These are phyloP conservation scores for Ornithoptera priamus DNA, from an alignment of 2,888 invertebrate genomes.

Conservation along the genomic window DNA sequence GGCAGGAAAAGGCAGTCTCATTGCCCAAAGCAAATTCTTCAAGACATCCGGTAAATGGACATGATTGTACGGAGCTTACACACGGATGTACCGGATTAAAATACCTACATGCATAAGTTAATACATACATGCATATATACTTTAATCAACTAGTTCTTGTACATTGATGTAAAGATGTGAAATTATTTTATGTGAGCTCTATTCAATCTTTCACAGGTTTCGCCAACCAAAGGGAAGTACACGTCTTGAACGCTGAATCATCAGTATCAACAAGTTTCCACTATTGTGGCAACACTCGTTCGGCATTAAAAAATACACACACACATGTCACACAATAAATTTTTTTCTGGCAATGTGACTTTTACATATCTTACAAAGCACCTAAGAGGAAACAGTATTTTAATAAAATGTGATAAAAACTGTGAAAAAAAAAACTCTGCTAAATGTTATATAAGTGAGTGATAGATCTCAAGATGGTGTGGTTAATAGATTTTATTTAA, in stretches of 20 bases:
- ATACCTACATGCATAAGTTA: too few species aligned
- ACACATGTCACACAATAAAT: slow-evolving; percentile 38
- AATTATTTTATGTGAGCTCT: too few species aligned
- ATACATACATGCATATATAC: too few species aligned
- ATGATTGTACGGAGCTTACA: too few species aligned
- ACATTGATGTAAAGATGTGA: too few species aligned
- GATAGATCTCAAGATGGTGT: slow-evolving; percentile 75
- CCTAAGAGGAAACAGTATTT: slow-evolving; percentile 68
- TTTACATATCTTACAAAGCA: slow-evolving; percentile 44
- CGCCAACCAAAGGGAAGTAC: slow-evolving; percentile 65
- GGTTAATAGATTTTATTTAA: slow-evolving; percentile 62
- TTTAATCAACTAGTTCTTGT: too few species aligned
- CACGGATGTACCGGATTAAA: too few species aligned
- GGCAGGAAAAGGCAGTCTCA: too few species aligned
- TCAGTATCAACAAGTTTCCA: slow-evolving; percentile 57
- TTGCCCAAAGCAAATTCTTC: too few species aligned
- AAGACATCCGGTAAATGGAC: too few species aligned
- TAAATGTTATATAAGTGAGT: slow-evolving; percentile 61
- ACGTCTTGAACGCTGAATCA: slow-evolving; percentile 66
- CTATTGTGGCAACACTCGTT: slow-evolving; percentile 50
- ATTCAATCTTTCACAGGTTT: slow-evolving; percentile 47
- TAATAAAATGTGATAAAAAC: slow-evolving; percentile 74
- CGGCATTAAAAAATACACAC: slow-evolving; percentile 31
- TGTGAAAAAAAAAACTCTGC: slow-evolving; percentile 56
- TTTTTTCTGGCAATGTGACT: slow-evolving; percentile 41